Evolutionary conservation across 2,797 vertebrate genomes (phyloP).

Genomic region (Sebastes cheni): DNA sequence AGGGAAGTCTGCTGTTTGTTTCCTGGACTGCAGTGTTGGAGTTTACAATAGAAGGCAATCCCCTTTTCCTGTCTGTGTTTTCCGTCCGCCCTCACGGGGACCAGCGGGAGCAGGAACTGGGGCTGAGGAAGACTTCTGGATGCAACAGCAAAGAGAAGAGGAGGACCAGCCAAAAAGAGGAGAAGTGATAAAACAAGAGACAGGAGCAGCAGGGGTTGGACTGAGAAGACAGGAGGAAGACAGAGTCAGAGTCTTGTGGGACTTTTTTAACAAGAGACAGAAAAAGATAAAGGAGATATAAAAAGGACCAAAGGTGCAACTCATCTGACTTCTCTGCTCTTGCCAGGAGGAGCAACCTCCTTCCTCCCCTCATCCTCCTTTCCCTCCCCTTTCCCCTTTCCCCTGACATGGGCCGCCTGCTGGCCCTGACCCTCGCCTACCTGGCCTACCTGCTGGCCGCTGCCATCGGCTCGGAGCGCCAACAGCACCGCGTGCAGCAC

Average conservation of each 20-base stretch:
- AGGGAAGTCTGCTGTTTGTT: conserved; percentile 63
- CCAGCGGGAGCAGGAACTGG: conserved; percentile 32
- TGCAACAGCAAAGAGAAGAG: conserved; percentile 37
- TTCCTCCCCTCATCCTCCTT: conserved; percentile 12
- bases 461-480: conserved; percentile 66
- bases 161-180: conserved; percentile 31
- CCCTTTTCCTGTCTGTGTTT: conserved; percentile 57
- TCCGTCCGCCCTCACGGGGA: conserved; percentile 31
- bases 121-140: conserved; percentile 53
- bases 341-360: conserved; percentile 32
- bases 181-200: conserved; percentile 41
- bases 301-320: conserved; percentile 1
- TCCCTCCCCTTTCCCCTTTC: conserved; percentile 1
- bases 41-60: conserved; percentile 69
- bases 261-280: conserved; percentile 1
- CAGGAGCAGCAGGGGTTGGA: conserved; percentile 44
- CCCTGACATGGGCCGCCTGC: conserved; percentile 72
- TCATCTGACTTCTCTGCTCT: conserved; percentile 27
- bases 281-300: background rate
- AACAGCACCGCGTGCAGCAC: conserved; percentile 83
- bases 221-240: conserved; percentile 15
- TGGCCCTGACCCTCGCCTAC: conserved; percentile 60
- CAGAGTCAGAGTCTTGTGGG: conserved; percentile 8
- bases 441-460: conserved; percentile 70
- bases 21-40: conserved; percentile 68